Conservation (phyloP, 2,113 vertebrate genomes). For the Cheirogaleus medius region DNA sequence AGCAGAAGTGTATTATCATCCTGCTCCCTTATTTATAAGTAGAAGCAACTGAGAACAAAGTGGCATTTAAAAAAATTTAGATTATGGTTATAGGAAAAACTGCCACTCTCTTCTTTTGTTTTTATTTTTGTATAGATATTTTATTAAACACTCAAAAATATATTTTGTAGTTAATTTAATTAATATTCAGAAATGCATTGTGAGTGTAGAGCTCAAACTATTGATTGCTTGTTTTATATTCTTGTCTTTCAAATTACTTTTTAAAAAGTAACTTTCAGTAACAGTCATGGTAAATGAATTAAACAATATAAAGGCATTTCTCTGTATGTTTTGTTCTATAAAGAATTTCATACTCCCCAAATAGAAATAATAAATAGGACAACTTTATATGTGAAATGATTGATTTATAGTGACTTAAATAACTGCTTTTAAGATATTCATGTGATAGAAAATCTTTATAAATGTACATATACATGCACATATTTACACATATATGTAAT, state of each 20-base stretch:
- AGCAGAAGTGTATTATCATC: not conserved
- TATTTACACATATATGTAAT: not conserved
- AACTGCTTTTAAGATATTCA: accelerated
- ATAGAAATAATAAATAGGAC: not conserved
- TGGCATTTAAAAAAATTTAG: not conserved
- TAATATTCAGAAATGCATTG: not conserved
- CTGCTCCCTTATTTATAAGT: not conserved
- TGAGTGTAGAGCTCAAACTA: not conserved
- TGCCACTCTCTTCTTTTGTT: not conserved
- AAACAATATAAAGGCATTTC: not conserved
- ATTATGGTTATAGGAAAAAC: not conserved
- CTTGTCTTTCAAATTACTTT: conserved; percentile 31
- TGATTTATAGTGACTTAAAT: not conserved
- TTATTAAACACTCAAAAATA: not conserved
- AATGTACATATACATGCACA: not conserved
- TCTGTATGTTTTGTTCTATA: not conserved
- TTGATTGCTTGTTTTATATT: not conserved
- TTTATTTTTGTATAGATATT: conserved; percentile 14
- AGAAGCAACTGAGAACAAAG: not conserved
- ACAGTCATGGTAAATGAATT: not conserved
- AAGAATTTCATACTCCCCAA: not conserved
- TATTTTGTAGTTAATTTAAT: not conserved
- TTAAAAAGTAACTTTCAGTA: not conserved
- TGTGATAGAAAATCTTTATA: not conserved
- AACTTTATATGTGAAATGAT: not conserved